Percentiles rank a stretch among this genome's conserved stretches.
Conservation (phyloP, 2,888 invertebrate genomes). For the Muschampia plurimacula region DNA sequence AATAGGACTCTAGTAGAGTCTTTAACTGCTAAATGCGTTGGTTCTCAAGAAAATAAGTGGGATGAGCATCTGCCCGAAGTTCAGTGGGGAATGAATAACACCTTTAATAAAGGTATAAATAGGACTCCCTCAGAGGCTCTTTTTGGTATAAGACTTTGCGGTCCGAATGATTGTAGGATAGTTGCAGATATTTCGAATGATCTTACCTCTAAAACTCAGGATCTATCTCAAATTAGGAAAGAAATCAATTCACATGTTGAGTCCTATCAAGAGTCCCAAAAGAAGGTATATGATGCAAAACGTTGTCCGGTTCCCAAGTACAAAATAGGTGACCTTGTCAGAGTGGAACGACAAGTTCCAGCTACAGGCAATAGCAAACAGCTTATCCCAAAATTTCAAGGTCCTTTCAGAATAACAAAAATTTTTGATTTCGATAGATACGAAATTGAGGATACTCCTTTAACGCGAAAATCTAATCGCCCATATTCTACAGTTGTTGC, state of each 20-base stretch:
- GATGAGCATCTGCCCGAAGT: neutral
- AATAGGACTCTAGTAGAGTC: neutral
- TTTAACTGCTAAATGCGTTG: neutral
- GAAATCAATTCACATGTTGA: neutral
- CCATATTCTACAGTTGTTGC: neutral
- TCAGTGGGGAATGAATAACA: neutral
- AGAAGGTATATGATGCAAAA: neutral
- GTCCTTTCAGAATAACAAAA: neutral
- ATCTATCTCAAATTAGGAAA: neutral
- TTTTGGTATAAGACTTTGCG: neutral
- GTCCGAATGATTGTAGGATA: neutral
- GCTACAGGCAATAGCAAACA: neutral
- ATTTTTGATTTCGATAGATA: neutral
- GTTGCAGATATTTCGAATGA: neutral
- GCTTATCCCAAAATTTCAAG: neutral
- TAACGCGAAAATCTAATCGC: neutral
- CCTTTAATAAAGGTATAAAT: neutral
- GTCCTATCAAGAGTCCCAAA: neutral
- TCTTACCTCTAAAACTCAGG: no score
- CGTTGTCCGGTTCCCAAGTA: neutral
- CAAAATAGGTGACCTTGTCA: neutral
- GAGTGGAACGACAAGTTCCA: neutral
- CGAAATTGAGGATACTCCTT: neutral
- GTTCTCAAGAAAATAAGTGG: neutral
- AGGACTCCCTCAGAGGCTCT: neutral